These are phyloP conservation scores for Eulimnadia texana DNA, from an alignment of 1,140 invertebrate genomes.

Conservation along the genomic window DNA sequence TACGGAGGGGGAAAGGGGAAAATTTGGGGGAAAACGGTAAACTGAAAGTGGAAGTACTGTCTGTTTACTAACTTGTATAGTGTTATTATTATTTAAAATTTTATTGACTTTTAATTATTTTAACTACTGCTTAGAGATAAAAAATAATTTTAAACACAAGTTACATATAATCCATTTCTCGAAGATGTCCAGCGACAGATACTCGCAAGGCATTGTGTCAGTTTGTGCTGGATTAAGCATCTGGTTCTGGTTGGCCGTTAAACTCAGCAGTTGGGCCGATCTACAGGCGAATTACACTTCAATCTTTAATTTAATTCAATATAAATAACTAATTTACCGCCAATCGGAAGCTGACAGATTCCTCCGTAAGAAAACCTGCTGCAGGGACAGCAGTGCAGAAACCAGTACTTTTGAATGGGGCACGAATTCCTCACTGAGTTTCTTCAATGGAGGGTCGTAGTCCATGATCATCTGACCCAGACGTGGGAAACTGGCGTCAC, in stretches of 20 bases:
- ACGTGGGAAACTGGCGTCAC: slow-evolving; percentile 82
- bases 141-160: too few species aligned
- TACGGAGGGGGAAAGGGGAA: too few species aligned
- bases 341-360: slow-evolving; percentile 89
- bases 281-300: too few species aligned
- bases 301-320: too few species aligned
- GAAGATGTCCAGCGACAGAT: slow-evolving; percentile 82
- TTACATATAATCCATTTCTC: slow-evolving; percentile 90
- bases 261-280: slow-evolving; percentile 80
- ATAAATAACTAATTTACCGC: slow-evolving; percentile 40
- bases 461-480: slow-evolving; percentile 95
- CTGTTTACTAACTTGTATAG: too few species aligned
- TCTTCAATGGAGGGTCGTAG: slow-evolving; percentile 90
- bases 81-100: too few species aligned
- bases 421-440: slow-evolving; percentile 91
- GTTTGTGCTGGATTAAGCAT: slow-evolving; percentile 86
- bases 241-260: slow-evolving; percentile 79
- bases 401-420: slow-evolving; percentile 79
- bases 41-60: too few species aligned
- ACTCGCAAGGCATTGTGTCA: slow-evolving; percentile 94
- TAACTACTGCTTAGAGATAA: too few species aligned
- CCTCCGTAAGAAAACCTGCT: slow-evolving; percentile 68
- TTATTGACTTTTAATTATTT: too few species aligned
- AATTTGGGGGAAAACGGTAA: too few species aligned
- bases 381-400: slow-evolving; percentile 72